Base-by-base conservation (phyloP, 2,797 vertebrate species). In the Limosa lapponica region DNA sequence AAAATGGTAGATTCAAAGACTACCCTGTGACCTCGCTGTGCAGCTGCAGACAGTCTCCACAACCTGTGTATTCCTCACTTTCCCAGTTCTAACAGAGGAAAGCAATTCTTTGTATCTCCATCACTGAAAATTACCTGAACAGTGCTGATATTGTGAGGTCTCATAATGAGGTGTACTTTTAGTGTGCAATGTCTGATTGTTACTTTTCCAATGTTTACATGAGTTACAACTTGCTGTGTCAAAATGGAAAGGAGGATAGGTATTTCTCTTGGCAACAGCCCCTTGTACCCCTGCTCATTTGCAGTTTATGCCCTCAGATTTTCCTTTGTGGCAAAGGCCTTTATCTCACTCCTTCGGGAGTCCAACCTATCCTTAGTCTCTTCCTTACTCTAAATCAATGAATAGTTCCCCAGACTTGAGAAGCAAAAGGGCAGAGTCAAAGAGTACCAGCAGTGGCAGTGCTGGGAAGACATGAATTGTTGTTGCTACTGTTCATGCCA, bases 351-450 rank as follows among this genome's bases (percentile, higher is more conserved):
- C 54, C 72, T 75, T 72, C 1, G 16, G 65, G 65, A 94, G 46
- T 46, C 46, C 15, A 58, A 54, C 28, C 54, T 55, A 37, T 7
- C 55, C 74, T 82, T 51, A 82, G 48, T 49, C 36, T 95, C 66
- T 82, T 75, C 41, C 30, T 61, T 78, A 16, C 57, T 82, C 70
- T 66, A 72, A 89, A 87, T 78, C 75, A 93, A 78, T 57, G 52
- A 88, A 87, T 37, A 87, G 64, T 44, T 88, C 59, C 66, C 64
- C 27, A 72, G 65, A 58, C 62, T 69, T 72, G 64, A 66, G 90
- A 87, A 82, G 39, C 27, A 82, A 59, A 96, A 94, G 43, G 72
- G 79, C 43, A 94, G 75, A 94, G 67, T 64, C 79, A 84, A 27
- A 23, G 58, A 84, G 77, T 34, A 74, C 52, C 82, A 93, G 51